Evolutionary conservation across 2,888 invertebrate species (phyloP).

Genomic region (Hirtodrosophila alboralis): DNA sequence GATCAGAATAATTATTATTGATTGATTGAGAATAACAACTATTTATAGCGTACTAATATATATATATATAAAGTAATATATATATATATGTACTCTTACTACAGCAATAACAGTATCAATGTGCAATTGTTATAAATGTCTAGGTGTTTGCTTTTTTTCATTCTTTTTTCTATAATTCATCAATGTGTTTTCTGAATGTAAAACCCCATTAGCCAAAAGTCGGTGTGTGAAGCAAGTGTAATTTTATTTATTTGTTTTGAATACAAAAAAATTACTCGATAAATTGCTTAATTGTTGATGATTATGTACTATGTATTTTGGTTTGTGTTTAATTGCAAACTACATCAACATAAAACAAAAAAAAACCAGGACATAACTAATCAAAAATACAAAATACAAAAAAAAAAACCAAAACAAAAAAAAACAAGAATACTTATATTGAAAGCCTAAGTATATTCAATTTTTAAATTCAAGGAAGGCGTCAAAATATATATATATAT

Average conservation of each 20-base stretch:
- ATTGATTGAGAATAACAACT: conserved; percentile 45
- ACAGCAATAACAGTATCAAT: conserved; percentile 52
- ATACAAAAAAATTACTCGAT: conserved; percentile 26
- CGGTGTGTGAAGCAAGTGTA: conserved; percentile 52
- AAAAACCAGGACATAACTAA: conserved; percentile 49
- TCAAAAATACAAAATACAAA: conserved; percentile 45
- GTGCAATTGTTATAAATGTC: conserved; percentile 57
- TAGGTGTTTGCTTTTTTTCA: conserved; percentile 41
- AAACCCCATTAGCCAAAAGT: conserved; percentile 20
- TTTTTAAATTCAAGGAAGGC: conserved; percentile 56
- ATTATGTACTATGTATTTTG: conserved; percentile 10
- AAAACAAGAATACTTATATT: conserved; percentile 42
- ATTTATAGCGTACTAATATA: conserved; percentile 44
- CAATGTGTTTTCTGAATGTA: conserved; percentile 52
- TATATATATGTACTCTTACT: conserved; percentile 47
- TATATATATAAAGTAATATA: conserved; percentile 18
- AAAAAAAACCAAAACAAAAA: conserved; percentile 41
- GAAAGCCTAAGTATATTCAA: conserved; percentile 61
- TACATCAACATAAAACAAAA: conserved; percentile 15
- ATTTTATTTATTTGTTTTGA: conserved; percentile 25
- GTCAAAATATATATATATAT: conserved; percentile 30
- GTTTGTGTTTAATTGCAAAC: conserved; percentile 14
- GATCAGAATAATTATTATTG: conserved; percentile 22
- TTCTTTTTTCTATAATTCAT: conserved; percentile 25
- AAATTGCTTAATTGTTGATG: conserved; percentile 37